Evolutionary conservation across 2,888 invertebrate genomes (phyloP).

Genomic region (Epirrita christyi): DNA sequence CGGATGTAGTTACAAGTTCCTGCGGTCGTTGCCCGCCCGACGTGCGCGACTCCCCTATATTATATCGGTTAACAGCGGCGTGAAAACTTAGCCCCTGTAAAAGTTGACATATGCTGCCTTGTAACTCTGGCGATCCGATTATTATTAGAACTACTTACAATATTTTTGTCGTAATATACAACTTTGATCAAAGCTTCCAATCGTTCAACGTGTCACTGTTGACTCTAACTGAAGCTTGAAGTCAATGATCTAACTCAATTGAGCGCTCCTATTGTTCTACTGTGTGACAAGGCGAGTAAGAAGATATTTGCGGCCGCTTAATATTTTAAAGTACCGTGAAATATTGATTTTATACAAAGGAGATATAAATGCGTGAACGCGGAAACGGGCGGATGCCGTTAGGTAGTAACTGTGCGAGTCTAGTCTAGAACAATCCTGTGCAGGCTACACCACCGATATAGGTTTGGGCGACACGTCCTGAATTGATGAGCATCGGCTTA

Average conservation of each 20-base stretch:
- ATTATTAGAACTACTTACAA: not conserved
- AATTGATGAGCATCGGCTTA: slow-evolving; percentile 59
- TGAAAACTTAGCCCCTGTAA: slow-evolving; percentile 54
- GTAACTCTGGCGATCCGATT: slow-evolving; percentile 8
- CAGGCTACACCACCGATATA: slow-evolving; percentile 59
- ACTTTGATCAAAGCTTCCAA: not conserved
- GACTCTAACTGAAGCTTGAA: not conserved
- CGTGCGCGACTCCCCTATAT: slow-evolving; percentile 72
- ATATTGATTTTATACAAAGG: slow-evolving; percentile 58
- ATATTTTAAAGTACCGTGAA: slow-evolving; percentile 27
- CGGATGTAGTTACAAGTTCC: slow-evolving; percentile 83
- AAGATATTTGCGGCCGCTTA: not conserved
- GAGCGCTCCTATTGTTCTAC: slow-evolving; percentile 15
- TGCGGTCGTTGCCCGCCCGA: slow-evolving; percentile 80
- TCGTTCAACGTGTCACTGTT: not conserved
- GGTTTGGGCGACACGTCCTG: slow-evolving; percentile 73
- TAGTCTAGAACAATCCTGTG: slow-evolving; percentile 80
- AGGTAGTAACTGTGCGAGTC: slow-evolving; percentile 74
- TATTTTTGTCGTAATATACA: not conserved
- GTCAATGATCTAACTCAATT: slow-evolving; percentile 5
- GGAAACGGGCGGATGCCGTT: slow-evolving; percentile 78
- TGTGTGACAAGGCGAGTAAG: not conserved
- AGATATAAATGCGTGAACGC: slow-evolving; percentile 68
- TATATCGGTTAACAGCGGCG: slow-evolving; percentile 74
- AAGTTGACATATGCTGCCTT: slow-evolving; percentile 39